Evolutionary conservation across 2,888 invertebrate genomes (phyloP).

Genomic region (Aromia moschata): DNA sequence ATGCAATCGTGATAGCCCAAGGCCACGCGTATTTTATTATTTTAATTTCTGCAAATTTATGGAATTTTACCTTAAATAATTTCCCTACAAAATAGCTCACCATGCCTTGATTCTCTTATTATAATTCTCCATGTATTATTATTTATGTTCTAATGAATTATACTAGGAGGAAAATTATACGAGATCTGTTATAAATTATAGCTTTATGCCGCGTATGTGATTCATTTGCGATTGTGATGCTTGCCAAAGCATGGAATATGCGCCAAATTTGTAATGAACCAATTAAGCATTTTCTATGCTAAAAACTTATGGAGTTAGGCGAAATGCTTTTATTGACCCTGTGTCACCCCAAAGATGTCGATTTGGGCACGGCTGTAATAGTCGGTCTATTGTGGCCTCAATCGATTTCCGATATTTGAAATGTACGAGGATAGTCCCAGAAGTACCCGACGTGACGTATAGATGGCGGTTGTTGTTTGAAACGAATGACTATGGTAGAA

Average conservation of each 20-base stretch:
- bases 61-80: conserved; percentile 50
- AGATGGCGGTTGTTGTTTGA: too few relatives aligned
- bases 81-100: conserved; percentile 31
- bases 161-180: conserved; percentile 24
- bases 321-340: neutral
- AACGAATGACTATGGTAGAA: too few relatives aligned
- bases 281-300: conserved; percentile 5
- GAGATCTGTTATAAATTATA: conserved; percentile 17
- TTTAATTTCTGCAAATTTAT: conserved; percentile 55
- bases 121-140: conserved; percentile 28
- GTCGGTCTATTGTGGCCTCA: too few relatives aligned
- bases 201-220: conserved; percentile 3
- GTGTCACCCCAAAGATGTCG: too few relatives aligned
- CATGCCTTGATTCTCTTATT: conserved; percentile 32
- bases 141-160: conserved; percentile 32
- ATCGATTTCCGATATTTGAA: too few relatives aligned
- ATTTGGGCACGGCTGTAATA: too few relatives aligned
- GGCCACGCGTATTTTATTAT: conserved; percentile 52
- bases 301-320: neutral
- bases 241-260: conserved; percentile 7
- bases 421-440: too few relatives aligned
- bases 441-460: too few relatives aligned
- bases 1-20: conserved; percentile 55
- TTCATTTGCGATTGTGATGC: conserved; percentile 17
- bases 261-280: conserved; percentile 19